phyloP scores from a whole-genome alignment of 2,797 vertebrate species.

The Notamacropus eugenii region DNA sequence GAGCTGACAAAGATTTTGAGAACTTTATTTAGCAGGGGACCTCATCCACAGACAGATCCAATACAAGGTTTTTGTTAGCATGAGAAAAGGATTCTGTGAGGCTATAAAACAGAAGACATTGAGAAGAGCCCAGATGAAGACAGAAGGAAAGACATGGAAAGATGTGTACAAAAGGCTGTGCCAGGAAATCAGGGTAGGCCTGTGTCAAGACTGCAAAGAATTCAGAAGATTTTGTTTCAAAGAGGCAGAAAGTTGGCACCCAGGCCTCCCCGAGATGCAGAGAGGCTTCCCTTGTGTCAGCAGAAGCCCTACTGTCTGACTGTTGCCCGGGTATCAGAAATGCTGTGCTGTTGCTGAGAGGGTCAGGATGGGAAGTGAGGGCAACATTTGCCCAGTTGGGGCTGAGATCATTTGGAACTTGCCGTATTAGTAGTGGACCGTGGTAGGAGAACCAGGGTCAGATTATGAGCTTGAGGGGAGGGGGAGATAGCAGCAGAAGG shows the following conservation, averaged over 20 bases:
- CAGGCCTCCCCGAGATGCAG: neutral
- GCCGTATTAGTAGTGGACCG: neutral
- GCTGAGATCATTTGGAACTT: neutral
- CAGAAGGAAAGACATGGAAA: neutral
- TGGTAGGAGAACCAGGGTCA: neutral
- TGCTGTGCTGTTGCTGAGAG: neutral
- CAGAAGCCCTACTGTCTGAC: neutral
- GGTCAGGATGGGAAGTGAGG: neutral
- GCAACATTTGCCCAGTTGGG: neutral
- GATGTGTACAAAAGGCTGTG: neutral
- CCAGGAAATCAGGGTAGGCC: neutral
- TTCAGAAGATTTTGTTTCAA: neutral
- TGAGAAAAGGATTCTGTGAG: neutral
- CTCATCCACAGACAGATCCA: neutral
- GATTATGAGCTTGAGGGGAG: no score
- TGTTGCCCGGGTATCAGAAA: neutral
- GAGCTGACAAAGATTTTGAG: neutral
- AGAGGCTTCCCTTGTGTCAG: neutral
- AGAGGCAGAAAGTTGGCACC: neutral
- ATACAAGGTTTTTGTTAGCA: neutral
- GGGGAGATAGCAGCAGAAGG: neutral
- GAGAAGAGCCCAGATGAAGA: neutral
- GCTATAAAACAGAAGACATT: neutral
- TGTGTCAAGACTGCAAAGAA: conserved; percentile 1
- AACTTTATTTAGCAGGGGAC: neutral